phyloP scores from a whole-genome alignment of 2,888 invertebrate genomes.

The Pecten maximus region DNA sequence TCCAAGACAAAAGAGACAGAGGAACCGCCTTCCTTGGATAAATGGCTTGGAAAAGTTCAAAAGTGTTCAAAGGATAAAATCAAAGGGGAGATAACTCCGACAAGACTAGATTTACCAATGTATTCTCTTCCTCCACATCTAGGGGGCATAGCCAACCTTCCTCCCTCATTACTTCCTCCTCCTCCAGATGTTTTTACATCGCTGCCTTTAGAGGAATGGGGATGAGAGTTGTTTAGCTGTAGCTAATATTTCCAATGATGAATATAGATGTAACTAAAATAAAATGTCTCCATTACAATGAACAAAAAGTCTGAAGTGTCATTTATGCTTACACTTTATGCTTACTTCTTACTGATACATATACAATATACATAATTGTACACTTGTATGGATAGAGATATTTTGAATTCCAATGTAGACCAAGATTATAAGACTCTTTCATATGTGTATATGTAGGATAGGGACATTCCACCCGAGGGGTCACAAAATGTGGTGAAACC shows the following conservation, averaged over 20 bases:
- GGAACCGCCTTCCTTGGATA: background rate
- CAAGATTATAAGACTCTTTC: too few relatives aligned
- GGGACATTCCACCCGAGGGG: too few relatives aligned
- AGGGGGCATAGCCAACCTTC: constrained; percentile 51
- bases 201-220: constrained; percentile 62
- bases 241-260: background rate
- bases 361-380: too few relatives aligned
- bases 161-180: constrained; percentile 67
- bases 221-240: constrained; percentile 47
- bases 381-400: too few relatives aligned
- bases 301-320: too few relatives aligned
- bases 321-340: too few relatives aligned
- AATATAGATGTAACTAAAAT: too few relatives aligned
- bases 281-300: too few relatives aligned
- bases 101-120: constrained; percentile 47
- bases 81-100: background rate
- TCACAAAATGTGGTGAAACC: too few relatives aligned
- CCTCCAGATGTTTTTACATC: constrained; percentile 57
- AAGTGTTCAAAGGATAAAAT: constrained; percentile 36
- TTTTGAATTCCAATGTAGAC: too few relatives aligned
- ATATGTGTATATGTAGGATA: too few relatives aligned
- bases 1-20: background rate
- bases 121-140: constrained; percentile 61
- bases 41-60: constrained; percentile 38
- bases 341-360: too few relatives aligned